Evolutionary conservation across 1,140 invertebrate genomes (phyloP), one percentile per base, ranked within the genome.

Genomic region (Bombus pyrosoma): DNA sequence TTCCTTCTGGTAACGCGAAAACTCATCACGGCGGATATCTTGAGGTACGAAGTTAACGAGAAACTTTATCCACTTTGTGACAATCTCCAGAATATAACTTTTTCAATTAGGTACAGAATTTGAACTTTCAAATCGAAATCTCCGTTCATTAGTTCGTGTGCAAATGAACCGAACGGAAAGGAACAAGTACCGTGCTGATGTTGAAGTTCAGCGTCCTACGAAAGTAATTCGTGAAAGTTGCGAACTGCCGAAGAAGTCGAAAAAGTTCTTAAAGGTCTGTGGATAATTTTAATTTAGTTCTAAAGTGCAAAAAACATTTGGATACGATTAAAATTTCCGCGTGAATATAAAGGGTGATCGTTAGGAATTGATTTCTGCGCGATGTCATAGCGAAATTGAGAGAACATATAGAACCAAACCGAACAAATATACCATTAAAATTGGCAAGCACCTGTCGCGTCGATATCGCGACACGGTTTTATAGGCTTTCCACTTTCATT

Each of bases 51-150:
- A 62, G 34, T 69, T 59, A 86, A 86, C 86, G 80, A 83, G 72
- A 88, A 89, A 88, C 76, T 89, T 88, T n/a, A 64, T 68, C 32
- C n/a, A 13, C 47, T 77, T 68, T 86, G 76, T 74, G 87, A 83
- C 43, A 71, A 69, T 32, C n/a, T 64, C 73, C 41, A 18, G 25
- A 64, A 81, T 10, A n/a, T 47, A 89, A 86, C 75, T 83, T 86
- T 88, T 86, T 69, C 83, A 83, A 89, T 86, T 77, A 80, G 43
- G 22, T 39, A 41, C 32, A 75, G 41, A 85, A 47, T 71, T 39
- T 43, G 8, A 77, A 87, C 77, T 86, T 78, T 69, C 1, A 8
- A 4, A 28, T 47, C 34, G 66, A 72, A 72, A 12, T 22, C 2
- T 22, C 3, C 2, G 6, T 28, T 3, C 10, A 25, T 25, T n/a